Percentiles rank a stretch among this genome's conserved stretches.
Evolutionary conservation across 2,797 vertebrate species (phyloP).

Genomic region (Eremophila alpestris): DNA sequence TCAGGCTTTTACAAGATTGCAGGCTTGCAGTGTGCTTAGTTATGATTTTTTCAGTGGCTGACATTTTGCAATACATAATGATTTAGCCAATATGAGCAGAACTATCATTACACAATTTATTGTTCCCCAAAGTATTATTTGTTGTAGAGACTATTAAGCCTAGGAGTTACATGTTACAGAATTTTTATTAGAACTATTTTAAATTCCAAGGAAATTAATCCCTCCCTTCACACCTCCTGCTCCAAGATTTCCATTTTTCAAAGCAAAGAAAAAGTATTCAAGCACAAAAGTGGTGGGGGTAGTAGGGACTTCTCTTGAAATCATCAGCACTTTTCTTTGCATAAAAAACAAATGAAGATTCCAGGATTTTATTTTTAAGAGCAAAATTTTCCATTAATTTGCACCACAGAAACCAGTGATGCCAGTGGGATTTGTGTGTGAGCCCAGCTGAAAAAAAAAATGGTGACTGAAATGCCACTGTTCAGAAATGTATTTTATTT

Average conservation of each 20-base stretch:
- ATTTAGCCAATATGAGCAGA: slow-evolving; percentile 46
- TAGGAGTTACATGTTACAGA: slow-evolving; percentile 13
- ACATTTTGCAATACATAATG: slow-evolving; percentile 50
- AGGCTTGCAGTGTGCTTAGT: not conserved
- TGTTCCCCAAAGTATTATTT: slow-evolving; percentile 51
- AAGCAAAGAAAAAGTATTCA: slow-evolving; percentile 6
- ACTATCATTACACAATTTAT: slow-evolving; percentile 55
- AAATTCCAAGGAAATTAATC: slow-evolving; percentile 47
- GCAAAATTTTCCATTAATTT: not conserved
- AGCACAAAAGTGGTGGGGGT: not conserved
- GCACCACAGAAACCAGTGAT: not conserved
- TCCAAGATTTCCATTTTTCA: slow-evolving; percentile 29
- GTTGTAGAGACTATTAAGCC: slow-evolving; percentile 17
- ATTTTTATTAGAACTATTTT: slow-evolving; percentile 50
- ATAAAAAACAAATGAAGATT: not conserved
- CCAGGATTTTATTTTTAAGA: not conserved
- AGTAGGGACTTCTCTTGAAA: not conserved
- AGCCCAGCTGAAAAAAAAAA: not conserved
- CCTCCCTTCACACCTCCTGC: not conserved
- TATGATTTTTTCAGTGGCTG: slow-evolving; percentile 50
- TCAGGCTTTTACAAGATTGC: slow-evolving; percentile 6
- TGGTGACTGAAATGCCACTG: not conserved
- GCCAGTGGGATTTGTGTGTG: not conserved
- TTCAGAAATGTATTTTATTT: not conserved
- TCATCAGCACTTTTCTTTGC: not conserved